Evolutionary conservation across 2,888 invertebrate genomes (phyloP).

Genomic region (Magallana nippona): DNA sequence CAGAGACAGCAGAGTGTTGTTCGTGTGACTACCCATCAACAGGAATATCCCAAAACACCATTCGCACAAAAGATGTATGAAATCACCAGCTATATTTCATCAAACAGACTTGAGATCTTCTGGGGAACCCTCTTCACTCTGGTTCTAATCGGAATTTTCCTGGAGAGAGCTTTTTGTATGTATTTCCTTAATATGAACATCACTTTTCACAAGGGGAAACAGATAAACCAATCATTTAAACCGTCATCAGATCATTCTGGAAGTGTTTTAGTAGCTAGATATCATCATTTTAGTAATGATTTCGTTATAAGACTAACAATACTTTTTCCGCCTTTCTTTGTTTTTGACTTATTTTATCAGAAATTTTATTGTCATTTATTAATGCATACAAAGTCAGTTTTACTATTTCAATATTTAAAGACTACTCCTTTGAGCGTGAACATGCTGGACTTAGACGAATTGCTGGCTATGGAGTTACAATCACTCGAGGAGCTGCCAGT

Average conservation of each 20-base stretch:
- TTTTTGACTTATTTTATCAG: not conserved
- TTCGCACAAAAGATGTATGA: conserved; percentile 50
- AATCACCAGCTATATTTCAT: conserved; percentile 79
- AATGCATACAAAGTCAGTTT: not conserved
- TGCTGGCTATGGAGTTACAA: conserved; percentile 83
- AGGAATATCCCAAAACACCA: conserved; percentile 50
- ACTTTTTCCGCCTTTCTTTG: no score
- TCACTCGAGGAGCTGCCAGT: conserved; percentile 84
- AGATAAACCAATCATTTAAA: no score
- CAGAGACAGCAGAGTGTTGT: conserved; percentile 44
- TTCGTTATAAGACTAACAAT: no score
- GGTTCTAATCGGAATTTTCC: conserved; percentile 82
- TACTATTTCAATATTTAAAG: conserved; percentile 69
- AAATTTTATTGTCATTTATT: not conserved
- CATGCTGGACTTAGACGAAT: conserved; percentile 83
- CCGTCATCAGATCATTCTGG: no score
- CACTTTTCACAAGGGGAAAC: no score
- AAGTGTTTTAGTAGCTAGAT: no score
- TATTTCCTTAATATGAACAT: conserved; percentile 23
- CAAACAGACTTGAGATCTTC: conserved; percentile 83
- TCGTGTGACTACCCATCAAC: conserved; percentile 43
- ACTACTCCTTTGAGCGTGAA: conserved; percentile 83
- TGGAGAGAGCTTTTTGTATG: conserved; percentile 79
- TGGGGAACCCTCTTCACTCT: conserved; percentile 83
- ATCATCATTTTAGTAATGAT: no score